phyloP scores from a whole-genome alignment of 2,797 vertebrate genomes.

The Gymnocypris eckloni region DNA sequence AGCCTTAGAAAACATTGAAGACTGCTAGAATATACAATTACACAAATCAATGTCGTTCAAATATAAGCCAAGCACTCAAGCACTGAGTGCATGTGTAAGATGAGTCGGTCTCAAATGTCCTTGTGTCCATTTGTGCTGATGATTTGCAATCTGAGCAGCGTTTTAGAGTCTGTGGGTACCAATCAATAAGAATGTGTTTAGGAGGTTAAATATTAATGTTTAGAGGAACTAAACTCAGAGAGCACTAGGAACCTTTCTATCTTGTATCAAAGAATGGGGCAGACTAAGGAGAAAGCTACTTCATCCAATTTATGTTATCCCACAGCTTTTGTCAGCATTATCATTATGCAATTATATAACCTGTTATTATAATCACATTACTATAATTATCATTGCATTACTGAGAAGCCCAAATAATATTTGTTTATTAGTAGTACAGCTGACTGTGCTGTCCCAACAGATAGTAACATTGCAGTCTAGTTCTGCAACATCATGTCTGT shows the following conservation, averaged over 20 bases:
- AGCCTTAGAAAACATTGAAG: neutral
- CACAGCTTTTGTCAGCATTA: neutral
- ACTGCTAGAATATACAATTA: neutral
- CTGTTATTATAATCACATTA: neutral
- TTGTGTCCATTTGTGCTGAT: constrained; percentile 46
- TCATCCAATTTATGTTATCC: neutral
- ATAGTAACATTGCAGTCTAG: neutral
- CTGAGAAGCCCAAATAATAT: neutral
- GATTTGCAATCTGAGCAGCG: constrained; percentile 27
- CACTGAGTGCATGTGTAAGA: constrained; percentile 42
- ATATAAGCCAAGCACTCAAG: constrained; percentile 13
- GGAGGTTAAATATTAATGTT: constrained; percentile 47
- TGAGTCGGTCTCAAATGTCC: constrained; percentile 33
- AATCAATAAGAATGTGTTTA: constrained; percentile 35
- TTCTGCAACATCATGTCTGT: neutral
- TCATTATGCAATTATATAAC: neutral
- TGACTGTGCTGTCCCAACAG: neutral
- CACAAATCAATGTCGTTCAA: neutral
- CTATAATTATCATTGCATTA: neutral
- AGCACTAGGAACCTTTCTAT: neutral
- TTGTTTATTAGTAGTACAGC: neutral
- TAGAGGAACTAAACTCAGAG: neutral
- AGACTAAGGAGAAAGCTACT: neutral
- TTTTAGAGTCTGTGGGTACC: neutral
- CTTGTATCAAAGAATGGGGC: neutral